These are phyloP conservation scores for Beris chalybata DNA, from an alignment of 2,888 invertebrate species.

Conservation along the genomic window DNA sequence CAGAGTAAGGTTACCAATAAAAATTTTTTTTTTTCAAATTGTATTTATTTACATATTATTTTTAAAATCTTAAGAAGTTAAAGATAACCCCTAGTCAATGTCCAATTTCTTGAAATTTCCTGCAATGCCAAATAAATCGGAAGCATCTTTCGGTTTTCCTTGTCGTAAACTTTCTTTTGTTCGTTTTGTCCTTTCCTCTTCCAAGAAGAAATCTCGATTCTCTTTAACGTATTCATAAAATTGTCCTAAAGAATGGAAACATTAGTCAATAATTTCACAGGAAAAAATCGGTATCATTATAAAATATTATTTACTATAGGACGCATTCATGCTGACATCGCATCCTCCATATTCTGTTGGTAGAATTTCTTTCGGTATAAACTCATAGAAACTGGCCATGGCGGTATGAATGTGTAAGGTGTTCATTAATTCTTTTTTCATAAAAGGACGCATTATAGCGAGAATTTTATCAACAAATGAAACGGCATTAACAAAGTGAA, in stretches of 20 bases:
- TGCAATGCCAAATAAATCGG: slow-evolving; percentile 63
- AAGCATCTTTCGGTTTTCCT: slow-evolving; percentile 61
- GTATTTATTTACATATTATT: too few relatives aligned
- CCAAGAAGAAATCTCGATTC: slow-evolving; percentile 50
- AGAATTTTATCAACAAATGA: slow-evolving; percentile 71
- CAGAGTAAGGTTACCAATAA: too few relatives aligned
- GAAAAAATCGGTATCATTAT: slow-evolving; percentile 38
- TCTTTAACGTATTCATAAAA: slow-evolving; percentile 10
- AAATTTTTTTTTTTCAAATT: too few relatives aligned
- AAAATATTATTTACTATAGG: slow-evolving; percentile 2
- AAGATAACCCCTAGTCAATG: slow-evolving; percentile 50
- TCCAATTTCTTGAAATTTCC: slow-evolving; percentile 69
- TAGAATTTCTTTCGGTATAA: slow-evolving; percentile 61
- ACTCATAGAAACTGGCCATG: slow-evolving; percentile 57
- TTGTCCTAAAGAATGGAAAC: neutral
- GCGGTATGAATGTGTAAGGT: slow-evolving; percentile 61
- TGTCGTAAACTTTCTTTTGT: slow-evolving; percentile 61
- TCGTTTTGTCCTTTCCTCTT: slow-evolving; percentile 60
- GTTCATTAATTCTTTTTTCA: slow-evolving; percentile 66
- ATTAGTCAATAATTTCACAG: too few relatives aligned
- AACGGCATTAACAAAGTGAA: slow-evolving; percentile 72
- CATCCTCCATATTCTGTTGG: slow-evolving; percentile 68
- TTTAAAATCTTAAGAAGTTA: too few relatives aligned
- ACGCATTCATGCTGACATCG: slow-evolving; percentile 44
- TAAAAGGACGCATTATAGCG: slow-evolving; percentile 70